These are phyloP conservation scores for Apaloderma vittatum DNA, from an alignment of 2,113 vertebrate genomes.

Conservation along the genomic window DNA sequence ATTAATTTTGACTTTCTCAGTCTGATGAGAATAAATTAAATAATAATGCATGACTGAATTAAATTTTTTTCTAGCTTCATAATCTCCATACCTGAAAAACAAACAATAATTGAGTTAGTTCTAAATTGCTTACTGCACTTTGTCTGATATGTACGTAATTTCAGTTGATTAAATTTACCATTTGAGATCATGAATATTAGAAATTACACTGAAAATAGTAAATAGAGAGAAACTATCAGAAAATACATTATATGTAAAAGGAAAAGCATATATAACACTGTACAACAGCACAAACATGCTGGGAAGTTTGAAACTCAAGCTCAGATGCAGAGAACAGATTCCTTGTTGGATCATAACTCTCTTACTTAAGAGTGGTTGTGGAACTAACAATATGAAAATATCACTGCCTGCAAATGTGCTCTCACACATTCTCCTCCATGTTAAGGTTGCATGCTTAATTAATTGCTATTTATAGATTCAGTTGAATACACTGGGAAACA, in stretches of 20 bases:
- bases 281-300: background rate
- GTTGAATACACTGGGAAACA: background rate
- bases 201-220: background rate
- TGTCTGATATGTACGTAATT: background rate
- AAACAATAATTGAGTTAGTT: background rate
- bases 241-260: background rate
- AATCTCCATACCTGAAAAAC: background rate
- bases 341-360: background rate
- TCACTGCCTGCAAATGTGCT: background rate
- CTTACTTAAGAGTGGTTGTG: background rate
- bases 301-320: background rate
- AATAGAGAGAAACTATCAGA: background rate
- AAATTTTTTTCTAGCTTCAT: background rate
- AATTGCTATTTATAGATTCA: background rate
- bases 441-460: background rate
- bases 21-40: background rate
- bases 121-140: background rate
- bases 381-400: background rate
- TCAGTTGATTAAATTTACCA: background rate
- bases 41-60: background rate
- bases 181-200: background rate
- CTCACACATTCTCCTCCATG: background rate
- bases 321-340: background rate
- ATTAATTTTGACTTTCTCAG: background rate
- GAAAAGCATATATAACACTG: background rate